Evolutionary conservation across 2,888 invertebrate genomes (phyloP).

Genomic region (Anagyrus pseudococci): DNA sequence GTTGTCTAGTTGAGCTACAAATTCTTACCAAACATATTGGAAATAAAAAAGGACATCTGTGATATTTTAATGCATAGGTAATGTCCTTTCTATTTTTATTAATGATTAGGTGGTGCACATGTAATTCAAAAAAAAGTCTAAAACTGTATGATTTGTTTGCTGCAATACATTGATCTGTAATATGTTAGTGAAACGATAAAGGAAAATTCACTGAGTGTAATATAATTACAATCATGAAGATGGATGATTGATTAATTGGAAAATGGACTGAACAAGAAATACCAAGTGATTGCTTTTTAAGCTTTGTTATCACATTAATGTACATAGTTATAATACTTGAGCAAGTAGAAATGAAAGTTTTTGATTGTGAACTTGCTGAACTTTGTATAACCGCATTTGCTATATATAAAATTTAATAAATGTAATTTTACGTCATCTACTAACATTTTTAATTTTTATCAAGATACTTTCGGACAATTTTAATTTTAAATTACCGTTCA

Average conservation of each 20-base stretch:
- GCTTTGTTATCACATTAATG: conserved; percentile 42
- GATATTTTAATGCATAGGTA: conserved; percentile 25
- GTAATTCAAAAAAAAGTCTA: conserved; percentile 19
- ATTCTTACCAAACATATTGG: conserved; percentile 9
- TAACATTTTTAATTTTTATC: not conserved
- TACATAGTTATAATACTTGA: conserved; percentile 40
- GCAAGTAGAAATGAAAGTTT: conserved; percentile 23
- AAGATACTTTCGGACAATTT: not conserved
- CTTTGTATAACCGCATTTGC: conserved; percentile 45
- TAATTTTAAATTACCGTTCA: not conserved
- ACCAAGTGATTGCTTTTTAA: conserved; percentile 37
- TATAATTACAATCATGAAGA: not conserved
- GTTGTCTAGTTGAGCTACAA: conserved; percentile 16
- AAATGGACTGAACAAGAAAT: conserved; percentile 3
- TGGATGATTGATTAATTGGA: not conserved
- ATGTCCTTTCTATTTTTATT: conserved; percentile 29
- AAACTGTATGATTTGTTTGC: conserved; percentile 10
- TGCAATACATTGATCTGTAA: conserved; percentile 12
- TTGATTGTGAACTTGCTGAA: conserved; percentile 34
- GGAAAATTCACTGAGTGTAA: not conserved
- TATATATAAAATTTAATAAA: conserved; percentile 43
- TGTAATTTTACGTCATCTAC: conserved; percentile 2
- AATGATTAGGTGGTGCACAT: conserved; percentile 20
- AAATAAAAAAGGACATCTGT: conserved; percentile 25
- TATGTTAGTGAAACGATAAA: no score